Base-by-base conservation (phyloP, 2,797 vertebrate species). In the Eulemur albifrons region DNA sequence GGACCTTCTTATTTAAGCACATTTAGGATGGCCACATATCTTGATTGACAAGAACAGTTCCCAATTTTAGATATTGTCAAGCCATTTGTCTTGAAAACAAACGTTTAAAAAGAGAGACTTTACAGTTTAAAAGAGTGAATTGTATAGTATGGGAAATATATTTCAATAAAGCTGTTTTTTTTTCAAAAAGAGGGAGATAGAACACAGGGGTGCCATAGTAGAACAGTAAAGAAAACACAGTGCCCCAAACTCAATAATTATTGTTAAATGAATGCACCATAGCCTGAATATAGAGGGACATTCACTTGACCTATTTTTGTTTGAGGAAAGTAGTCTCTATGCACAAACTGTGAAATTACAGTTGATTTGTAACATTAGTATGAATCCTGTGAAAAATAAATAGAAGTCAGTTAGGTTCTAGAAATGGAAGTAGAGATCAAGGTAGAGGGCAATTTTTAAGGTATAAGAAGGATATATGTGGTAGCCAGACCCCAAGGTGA, bases 301-400 rank as follows among this genome's bases (percentile, higher is more conserved):
- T 95, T 92, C 52, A 76, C 70, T 32, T 18, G 69, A 30, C 5
- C 18, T 86, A 1, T n/a, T 40, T 85, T 73, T 79, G 38, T 48
- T 76, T 94, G 23, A 95, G 67, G 79, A 75, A 86, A 87, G 43
- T 80, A 81, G 14, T 65, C 17, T 96, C 69, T 38, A 61, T n/a
- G 30, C 21, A 40, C 14, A 67, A 93, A 93, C 70, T 67, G 1
- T 94, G 69, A 79, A 89, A 92, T 82, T 67, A 79, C 11, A 83
- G 48, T 61, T 69, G 48, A 86, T 76, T 81, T 61, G 9, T 95
- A 32, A 40, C 11, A 67, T 57, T 82, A 50, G 15, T 57, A 12
- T 48, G 27, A 87, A 32, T 54, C 63, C 6, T 9, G 38, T 86
- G 73, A 38, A n/a, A 67, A 96, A 45, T 43, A 45, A 93, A 57